phyloP scores from a whole-genome alignment of 2,888 invertebrate genomes.

The Artemia sp. region DNA sequence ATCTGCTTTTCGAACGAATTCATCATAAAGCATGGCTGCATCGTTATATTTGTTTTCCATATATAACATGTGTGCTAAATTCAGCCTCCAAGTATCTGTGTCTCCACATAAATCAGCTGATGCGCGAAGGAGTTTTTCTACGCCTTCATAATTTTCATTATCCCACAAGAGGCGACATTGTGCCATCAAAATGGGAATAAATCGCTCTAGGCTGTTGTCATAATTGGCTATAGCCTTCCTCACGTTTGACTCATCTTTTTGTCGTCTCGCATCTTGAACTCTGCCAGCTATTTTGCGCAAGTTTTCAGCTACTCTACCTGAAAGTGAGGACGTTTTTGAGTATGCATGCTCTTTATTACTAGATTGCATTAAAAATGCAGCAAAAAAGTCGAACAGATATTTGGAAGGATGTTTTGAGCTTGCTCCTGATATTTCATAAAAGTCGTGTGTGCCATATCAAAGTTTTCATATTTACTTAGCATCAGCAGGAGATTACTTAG shows the following conservation, averaged over 20 bases:
- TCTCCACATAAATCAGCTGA: conserved; percentile 96
- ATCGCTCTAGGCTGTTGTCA: conserved; percentile 63
- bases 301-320: conserved; percentile 71
- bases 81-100: conserved; percentile 88
- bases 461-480: conserved; percentile 94
- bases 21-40: conserved; percentile 93
- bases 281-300: conserved; percentile 79
- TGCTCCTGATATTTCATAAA: conserved; percentile 2
- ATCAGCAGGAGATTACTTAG: conserved; percentile 84
- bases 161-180: conserved; percentile 99
- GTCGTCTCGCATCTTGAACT: conserved; percentile 76
- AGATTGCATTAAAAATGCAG: conserved; percentile 90
- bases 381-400: conserved; percentile 85
- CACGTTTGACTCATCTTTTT: conserved; percentile 70
- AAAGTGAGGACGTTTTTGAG: conserved; percentile 83
- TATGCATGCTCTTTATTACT: conserved; percentile 91
- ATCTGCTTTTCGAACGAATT: conserved; percentile 47
- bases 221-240: conserved; percentile 80
- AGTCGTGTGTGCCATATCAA: conserved; percentile 53
- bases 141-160: conserved; percentile 80
- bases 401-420: conserved; percentile 28
- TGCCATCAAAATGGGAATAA: conserved; percentile 96
- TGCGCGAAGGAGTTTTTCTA: conserved; percentile 89
- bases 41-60: conserved; percentile 99
- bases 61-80: conserved; percentile 94